Evolutionary conservation across 2,888 invertebrate species (phyloP).

Genomic region (Eupeodes latifasciatus): DNA sequence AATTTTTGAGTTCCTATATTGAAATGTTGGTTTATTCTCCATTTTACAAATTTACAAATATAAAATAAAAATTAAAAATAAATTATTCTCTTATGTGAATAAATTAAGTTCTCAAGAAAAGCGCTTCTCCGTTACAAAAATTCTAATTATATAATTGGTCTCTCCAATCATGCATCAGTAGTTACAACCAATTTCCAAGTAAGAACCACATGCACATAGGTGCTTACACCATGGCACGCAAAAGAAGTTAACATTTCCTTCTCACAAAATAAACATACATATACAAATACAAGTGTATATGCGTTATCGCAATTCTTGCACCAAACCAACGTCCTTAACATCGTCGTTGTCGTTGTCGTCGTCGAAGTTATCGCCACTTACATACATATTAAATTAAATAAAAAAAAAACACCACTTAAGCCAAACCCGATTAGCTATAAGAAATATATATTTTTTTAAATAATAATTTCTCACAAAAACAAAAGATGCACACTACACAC

Average conservation of each 20-base stretch:
- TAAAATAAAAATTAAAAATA: not conserved
- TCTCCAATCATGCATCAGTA: slow-evolving; percentile 36
- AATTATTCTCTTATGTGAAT: not conserved
- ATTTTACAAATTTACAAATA: no score
- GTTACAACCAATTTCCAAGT: slow-evolving; percentile 56
- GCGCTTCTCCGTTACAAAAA: not conserved
- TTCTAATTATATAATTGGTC: slow-evolving; percentile 41
- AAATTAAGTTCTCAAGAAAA: slow-evolving; percentile 24
- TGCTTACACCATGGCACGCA: slow-evolving; percentile 47
- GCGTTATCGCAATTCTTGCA: slow-evolving; percentile 60
- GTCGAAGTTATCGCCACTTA: slow-evolving; percentile 15
- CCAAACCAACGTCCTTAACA: slow-evolving; percentile 37
- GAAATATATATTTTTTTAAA: slow-evolving; percentile 10
- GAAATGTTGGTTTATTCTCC: no score
- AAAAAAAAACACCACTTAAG: not conserved
- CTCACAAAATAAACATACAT: slow-evolving; percentile 18
- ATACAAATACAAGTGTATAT: not conserved
- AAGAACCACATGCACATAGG: slow-evolving; percentile 42
- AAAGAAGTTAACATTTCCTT: slow-evolving; percentile 63
- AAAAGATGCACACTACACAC: slow-evolving; percentile 18
- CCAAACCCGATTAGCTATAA: slow-evolving; percentile 39
- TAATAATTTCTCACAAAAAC: slow-evolving; percentile 62
- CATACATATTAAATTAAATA: not conserved
- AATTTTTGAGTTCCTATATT: no score
- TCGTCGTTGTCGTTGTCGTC: not conserved